Evolutionary conservation across 2,113 vertebrate genomes (phyloP).

Genomic region (Ptilorrhoa leucosticta): DNA sequence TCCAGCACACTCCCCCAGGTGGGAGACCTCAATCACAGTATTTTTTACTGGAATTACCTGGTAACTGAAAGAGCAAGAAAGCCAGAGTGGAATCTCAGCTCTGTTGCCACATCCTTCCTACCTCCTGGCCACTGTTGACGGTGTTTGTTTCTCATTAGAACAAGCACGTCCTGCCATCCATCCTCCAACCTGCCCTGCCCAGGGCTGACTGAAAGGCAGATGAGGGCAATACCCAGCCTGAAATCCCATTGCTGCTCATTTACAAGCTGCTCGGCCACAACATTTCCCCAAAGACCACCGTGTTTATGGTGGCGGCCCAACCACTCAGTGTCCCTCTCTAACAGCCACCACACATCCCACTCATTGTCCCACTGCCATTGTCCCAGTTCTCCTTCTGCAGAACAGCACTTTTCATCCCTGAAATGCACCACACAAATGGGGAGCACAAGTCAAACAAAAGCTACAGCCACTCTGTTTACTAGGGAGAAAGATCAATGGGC

Average conservation of each 20-base stretch:
- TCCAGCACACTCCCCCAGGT: background rate
- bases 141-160: background rate
- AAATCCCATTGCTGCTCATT: background rate
- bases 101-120: background rate
- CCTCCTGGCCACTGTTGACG: background rate
- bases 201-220: background rate
- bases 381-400: constrained; percentile 14
- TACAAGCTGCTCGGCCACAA: background rate
- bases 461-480: constrained; percentile 57
- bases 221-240: background rate
- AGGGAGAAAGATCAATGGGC: constrained; percentile 63
- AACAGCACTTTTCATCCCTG: constrained; percentile 56
- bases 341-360: background rate
- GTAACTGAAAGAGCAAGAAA: background rate
- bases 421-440: constrained; percentile 38
- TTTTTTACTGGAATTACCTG: background rate
- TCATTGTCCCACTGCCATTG: constrained; percentile 1
- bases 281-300: background rate
- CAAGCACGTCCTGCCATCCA: background rate
- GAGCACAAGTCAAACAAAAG: constrained; percentile 66
- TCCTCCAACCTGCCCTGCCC: accelerated
- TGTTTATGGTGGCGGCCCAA: background rate
- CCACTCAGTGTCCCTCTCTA: background rate
- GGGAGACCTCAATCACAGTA: background rate
- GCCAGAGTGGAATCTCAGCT: background rate